Evolutionary conservation across 2,888 invertebrate species (phyloP).

Genomic region (Andrena chrysosceles): DNA sequence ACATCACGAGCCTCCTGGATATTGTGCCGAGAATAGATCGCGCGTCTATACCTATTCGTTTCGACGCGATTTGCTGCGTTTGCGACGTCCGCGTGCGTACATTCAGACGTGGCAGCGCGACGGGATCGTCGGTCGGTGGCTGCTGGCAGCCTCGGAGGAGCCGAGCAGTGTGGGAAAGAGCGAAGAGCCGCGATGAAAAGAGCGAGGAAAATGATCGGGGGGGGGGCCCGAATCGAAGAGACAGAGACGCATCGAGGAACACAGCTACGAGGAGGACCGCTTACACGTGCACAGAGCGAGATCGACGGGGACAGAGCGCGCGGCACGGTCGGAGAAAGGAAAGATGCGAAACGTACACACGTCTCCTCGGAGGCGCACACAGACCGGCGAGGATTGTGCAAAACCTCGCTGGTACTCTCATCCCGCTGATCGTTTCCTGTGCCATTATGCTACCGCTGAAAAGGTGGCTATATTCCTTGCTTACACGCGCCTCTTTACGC

Average conservation of each 20-base stretch:
- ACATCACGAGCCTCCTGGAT: conserved; percentile 68
- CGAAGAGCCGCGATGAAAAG: conserved; percentile 32
- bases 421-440: conserved; percentile 71
- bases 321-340: conserved; percentile 61
- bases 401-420: conserved; percentile 63
- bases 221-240: conserved; percentile 40
- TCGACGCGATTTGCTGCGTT: conserved; percentile 37
- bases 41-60: conserved; percentile 40
- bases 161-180: conserved; percentile 44
- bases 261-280: background rate
- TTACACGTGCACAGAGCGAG: background rate
- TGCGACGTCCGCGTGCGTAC: conserved; percentile 29
- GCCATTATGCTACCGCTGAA: conserved; percentile 66
- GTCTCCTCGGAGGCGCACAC: conserved; percentile 48
- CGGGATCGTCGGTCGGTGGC: background rate
- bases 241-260: conserved; percentile 54
- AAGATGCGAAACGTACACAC: conserved; percentile 37
- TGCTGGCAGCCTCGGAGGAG: conserved; percentile 6
- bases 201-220: conserved; percentile 42
- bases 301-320: conserved; percentile 38
- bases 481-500: conserved; percentile 46
- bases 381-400: conserved; percentile 68
- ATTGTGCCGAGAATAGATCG: conserved; percentile 56
- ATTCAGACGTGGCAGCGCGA: background rate
- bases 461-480: conserved; percentile 46